Evolutionary conservation across 2,888 invertebrate species (phyloP).

Genomic region (Drosophila anomalata): DNA sequence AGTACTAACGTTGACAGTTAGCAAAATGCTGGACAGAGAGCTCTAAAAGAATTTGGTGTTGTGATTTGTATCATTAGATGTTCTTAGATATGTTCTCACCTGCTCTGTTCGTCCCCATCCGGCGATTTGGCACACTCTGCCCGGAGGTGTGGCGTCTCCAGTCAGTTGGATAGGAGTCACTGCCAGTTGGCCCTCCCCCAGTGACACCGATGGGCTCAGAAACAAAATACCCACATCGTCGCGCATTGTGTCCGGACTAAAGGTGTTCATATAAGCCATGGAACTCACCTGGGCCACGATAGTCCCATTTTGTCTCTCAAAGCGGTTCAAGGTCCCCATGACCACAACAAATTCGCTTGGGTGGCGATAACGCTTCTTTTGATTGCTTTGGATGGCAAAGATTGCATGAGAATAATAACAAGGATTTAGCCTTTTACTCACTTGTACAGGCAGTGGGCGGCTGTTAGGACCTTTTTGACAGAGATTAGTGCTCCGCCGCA

Average conservation of each 20-base stretch:
- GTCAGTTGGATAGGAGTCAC: conserved; percentile 69
- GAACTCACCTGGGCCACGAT: conserved; percentile 77
- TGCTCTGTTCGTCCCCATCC: conserved; percentile 81
- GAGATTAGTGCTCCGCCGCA: conserved; percentile 81
- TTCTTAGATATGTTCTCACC: conserved; percentile 47
- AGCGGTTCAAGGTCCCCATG: conserved; percentile 81
- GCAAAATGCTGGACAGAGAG: conserved; percentile 65
- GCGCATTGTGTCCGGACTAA: conserved; percentile 74
- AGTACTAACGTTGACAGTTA: conserved; percentile 75
- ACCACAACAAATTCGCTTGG: conserved; percentile 80
- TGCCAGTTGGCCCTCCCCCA: conserved; percentile 64
- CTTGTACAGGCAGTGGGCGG: conserved; percentile 82
- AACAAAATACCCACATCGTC: conserved; percentile 82
- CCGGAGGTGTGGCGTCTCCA: conserved; percentile 54
- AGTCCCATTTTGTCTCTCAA: conserved; percentile 69
- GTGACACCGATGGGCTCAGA: conserved; percentile 61
- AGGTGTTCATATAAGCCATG: conserved; percentile 74
- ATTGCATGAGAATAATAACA: not conserved
- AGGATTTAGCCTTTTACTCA: conserved; percentile 50
- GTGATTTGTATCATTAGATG: not conserved
- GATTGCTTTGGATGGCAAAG: conserved; percentile 48
- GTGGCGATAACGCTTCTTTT: conserved; percentile 72
- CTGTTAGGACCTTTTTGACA: conserved; percentile 80
- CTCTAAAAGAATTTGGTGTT: conserved; percentile 21
- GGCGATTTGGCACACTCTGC: conserved; percentile 76